A percentile compares a stretch with the other conserved stretches of the same genome.
Evolutionary conservation across 1,140 invertebrate species (phyloP).

Genomic region (Drosophila prosaltans): DNA sequence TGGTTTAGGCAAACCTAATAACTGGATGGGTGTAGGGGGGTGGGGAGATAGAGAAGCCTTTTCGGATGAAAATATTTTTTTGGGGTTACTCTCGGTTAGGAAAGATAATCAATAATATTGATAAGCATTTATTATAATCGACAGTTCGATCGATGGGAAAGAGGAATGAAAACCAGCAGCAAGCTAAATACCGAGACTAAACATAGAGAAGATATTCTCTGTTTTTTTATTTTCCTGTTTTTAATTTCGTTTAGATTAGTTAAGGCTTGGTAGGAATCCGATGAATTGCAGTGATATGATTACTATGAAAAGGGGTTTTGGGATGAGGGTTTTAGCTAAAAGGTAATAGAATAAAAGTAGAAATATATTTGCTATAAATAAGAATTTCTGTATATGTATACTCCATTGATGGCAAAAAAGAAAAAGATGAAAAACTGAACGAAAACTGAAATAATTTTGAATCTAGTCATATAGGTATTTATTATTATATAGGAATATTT

Average conservation of each 20-base stretch:
- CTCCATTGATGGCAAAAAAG: neutral
- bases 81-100: neutral
- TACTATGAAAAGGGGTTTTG: neutral
- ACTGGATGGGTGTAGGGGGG: neutral
- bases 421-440: neutral
- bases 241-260: neutral
- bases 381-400: slow-evolving; percentile 6
- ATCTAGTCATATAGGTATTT: slow-evolving; percentile 3
- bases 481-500: slow-evolving; percentile 3
- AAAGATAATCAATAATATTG: slow-evolving; percentile 12
- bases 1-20: neutral
- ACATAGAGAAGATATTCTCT: neutral
- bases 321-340: slow-evolving; percentile 1
- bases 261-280: slow-evolving; percentile 2
- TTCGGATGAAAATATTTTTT: neutral
- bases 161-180: neutral
- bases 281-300: slow-evolving; percentile 11
- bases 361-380: slow-evolving; percentile 2
- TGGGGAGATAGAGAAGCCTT: no score
- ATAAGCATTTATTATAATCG: neutral
- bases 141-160: neutral
- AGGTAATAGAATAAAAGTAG: neutral
- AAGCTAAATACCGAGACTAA: neutral
- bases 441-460: slow-evolving; percentile 14
- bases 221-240: neutral